Base-by-base conservation (phyloP, 1,140 invertebrate species). In the Polypedilum pembai region DNA sequence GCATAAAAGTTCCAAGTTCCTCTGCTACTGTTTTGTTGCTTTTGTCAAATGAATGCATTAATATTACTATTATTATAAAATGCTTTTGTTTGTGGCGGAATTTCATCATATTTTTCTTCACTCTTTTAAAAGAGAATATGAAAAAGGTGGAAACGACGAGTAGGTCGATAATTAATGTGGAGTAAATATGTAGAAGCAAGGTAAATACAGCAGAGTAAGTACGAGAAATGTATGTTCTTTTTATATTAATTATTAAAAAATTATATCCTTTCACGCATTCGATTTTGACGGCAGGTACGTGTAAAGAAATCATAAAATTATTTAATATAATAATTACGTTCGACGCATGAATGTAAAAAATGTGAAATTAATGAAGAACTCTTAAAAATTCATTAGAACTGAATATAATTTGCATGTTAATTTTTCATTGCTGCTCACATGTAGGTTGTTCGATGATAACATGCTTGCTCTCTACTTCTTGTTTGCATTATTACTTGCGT, bases 351-450 rank as follows among this genome's bases (percentile, higher is more conserved):
- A 56, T 56, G 45, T 56, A n/a, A 56, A 56, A 56, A 56, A 56
- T 56, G 45, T 56, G 45, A 56, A 56, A 56, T 56, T 56, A 56
- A 56, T 56, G 45, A 56, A 56, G 45, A 56, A 56, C 45, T 56
- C 12, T 56, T 56, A 56, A 56, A 56, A 56, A 56, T 56, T 56
- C 45, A 56, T 56, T 56, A 56, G 45, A 56, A 56, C 12, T 56
- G 45, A 12, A 56, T 56, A 56, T 12, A n/a, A 56, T 56, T 56
- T 56, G 45, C 45, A 56, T 56, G n/a, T 56, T 56, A 56, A 56
- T 56, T 56, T n/a, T 56, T 4, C 12, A 15, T 56, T 56, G 12
- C 45, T 56, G 45, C 24, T 33, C 5, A 33, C 24, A 33, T 10
- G 10, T 56, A 56, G 4, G 3, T 1, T 56, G 10, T 56, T 10